Evolutionary conservation across 2,113 vertebrate genomes (phyloP).

Genomic region (Calidris pygmaea): DNA sequence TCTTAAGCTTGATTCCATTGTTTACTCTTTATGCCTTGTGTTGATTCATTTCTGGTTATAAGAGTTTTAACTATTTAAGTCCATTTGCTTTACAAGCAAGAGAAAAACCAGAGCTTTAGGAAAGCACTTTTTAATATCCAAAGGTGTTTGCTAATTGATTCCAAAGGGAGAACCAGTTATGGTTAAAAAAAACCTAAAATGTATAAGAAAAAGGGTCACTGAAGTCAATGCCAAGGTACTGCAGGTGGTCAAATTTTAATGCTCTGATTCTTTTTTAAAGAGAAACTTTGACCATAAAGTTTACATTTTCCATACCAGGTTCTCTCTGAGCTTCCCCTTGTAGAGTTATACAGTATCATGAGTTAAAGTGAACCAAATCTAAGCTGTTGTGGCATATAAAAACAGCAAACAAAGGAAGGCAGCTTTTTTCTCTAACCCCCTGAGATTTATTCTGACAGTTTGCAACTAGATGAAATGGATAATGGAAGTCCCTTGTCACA

Average conservation of each 20-base stretch:
- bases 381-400: conserved; percentile 50
- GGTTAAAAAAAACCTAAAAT: neutral
- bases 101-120: neutral
- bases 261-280: neutral
- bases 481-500: conserved; percentile 67
- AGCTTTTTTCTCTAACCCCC: conserved; percentile 23
- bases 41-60: neutral
- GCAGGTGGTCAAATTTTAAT: neutral
- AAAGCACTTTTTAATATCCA: neutral
- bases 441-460: conserved; percentile 68
- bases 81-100: neutral
- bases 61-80: neutral
- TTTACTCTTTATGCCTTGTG: neutral
- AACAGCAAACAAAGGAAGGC: conserved; percentile 51
- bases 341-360: neutral
- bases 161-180: neutral
- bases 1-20: neutral
- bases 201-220: neutral
- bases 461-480: conserved; percentile 62
- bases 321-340: neutral
- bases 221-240: neutral
- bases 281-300: neutral
- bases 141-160: neutral
- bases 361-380: conserved; percentile 25
- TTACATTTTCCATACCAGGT: neutral